Evolutionary conservation across 2,797 vertebrate species (phyloP).

Genomic region (Remorina albescens): DNA sequence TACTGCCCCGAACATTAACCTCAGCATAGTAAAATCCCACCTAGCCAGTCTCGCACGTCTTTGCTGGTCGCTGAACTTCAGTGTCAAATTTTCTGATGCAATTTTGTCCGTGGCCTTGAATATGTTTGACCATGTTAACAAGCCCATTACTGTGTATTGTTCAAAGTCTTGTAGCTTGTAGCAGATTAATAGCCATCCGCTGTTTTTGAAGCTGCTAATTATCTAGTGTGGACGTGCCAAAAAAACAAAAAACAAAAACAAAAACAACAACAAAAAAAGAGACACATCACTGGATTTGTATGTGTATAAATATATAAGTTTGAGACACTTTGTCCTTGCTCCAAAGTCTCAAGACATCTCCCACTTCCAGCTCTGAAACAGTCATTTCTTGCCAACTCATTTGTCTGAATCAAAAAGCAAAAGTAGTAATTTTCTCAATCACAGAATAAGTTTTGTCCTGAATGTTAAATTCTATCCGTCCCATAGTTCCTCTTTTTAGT

Average conservation of each 20-base stretch:
- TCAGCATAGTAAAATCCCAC: slow-evolving; percentile 32
- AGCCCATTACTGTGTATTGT: slow-evolving; percentile 17
- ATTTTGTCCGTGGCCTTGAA: slow-evolving; percentile 35
- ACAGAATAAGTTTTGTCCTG: slow-evolving; percentile 48
- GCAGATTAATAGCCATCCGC: slow-evolving; percentile 18
- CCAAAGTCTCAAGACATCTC: background rate
- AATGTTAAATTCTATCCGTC: slow-evolving; percentile 52
- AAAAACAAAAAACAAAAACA: too few relatives aligned
- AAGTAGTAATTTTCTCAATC: slow-evolving; percentile 66
- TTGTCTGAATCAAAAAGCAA: slow-evolving; percentile 57
- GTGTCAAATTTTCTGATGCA: slow-evolving; percentile 42
- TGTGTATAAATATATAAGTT: background rate
- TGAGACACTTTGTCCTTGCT: slow-evolving; percentile 16
- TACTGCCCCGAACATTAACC: slow-evolving; percentile 57
- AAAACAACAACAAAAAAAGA: too few relatives aligned
- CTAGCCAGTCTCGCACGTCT: slow-evolving; percentile 25
- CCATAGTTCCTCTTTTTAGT: slow-evolving; percentile 44
- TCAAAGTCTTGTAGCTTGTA: background rate
- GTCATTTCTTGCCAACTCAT: slow-evolving; percentile 28
- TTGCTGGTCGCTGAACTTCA: slow-evolving; percentile 34
- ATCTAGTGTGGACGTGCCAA: too few relatives aligned
- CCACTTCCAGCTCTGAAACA: slow-evolving; percentile 27
- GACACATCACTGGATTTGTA: background rate
- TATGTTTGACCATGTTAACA: slow-evolving; percentile 40
- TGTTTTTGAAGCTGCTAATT: slow-evolving; percentile 1